Evolutionary conservation across 2,113 vertebrate species (phyloP).

Genomic region (Eulemur macaco): DNA sequence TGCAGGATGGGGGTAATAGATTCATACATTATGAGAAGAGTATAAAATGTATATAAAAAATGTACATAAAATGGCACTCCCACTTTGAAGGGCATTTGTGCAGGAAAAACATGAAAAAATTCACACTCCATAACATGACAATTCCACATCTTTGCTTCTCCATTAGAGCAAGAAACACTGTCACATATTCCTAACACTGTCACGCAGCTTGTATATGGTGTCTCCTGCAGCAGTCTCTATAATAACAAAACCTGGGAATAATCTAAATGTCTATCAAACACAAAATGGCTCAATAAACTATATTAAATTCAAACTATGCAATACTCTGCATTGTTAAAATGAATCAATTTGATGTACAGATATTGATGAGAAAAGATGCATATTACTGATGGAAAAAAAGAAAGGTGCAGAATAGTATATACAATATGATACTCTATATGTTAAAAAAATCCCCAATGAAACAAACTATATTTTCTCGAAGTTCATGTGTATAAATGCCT

Average conservation of each 20-base stretch:
- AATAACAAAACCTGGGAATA: constrained; percentile 2
- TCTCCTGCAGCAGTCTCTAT: not conserved
- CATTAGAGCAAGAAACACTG: not conserved
- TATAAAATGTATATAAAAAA: not conserved
- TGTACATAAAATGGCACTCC: not conserved
- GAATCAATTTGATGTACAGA: not conserved
- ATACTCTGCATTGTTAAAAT: not conserved
- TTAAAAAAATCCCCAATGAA: not conserved
- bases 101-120: not conserved
- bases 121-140: not conserved
- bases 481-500: not conserved
- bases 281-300: not conserved
- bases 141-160: not conserved
- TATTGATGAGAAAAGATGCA: not conserved
- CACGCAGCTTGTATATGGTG: not conserved
- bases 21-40: not conserved
- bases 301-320: not conserved
- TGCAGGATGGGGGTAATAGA: not conserved
- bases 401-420: not conserved
- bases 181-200: not conserved
- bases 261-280: not conserved
- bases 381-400: not conserved
- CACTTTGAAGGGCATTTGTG: not conserved
- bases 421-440: not conserved
- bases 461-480: not conserved